Base-by-base conservation (phyloP, 2,797 vertebrate genomes). In the Lithobates pipiens region DNA sequence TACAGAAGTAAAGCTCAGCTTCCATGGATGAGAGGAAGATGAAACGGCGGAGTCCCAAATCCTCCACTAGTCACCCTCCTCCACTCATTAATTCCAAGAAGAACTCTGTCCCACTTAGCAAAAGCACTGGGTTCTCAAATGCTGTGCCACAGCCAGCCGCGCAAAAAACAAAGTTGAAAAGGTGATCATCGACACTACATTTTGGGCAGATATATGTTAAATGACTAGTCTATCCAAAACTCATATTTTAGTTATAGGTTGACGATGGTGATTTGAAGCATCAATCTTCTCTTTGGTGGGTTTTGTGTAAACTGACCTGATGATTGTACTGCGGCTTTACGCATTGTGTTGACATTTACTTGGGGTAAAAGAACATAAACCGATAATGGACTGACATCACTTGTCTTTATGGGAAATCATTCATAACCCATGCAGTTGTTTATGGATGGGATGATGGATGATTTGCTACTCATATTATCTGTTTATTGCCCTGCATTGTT, bases 1-100 rank as follows among this genome's bases (percentile, higher is more conserved):
- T 67, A 76, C 39, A 27, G 50, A 85, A 72, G 39, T 29, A 68
- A 68, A 57, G 42, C 11, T 46, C 27, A 50, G 32, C 15, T 57
- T 83, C 32, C 86, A 99, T 99, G 98, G 98, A 99, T 90, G 98
- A 99, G 85, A 95, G 95, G 72, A 99, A 96, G 88, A 93, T 95
- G 80, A 99, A 99, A 91, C 95, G 97, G 91, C 97, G 95, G 90
- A 98, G 95, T 87, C 95, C 97, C 75, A 96, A 96, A 89, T 95
- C 94, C 11, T 95, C 97, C 69, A 94, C 92, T 34, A 94, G 90
- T 88, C 93, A 97, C 3, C 91, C 94, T 76, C 92, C 78, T 92
- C 94, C 91, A 92, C 90, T 92, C 80, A 77, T 91, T 69, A 90
- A 93, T 86, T 90, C 92, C 87, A 96, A 96, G 89, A 99, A 95